These are phyloP conservation scores for Plecturocebus donacophilus DNA, from an alignment of 2,113 vertebrate genomes.

Conservation along the genomic window DNA sequence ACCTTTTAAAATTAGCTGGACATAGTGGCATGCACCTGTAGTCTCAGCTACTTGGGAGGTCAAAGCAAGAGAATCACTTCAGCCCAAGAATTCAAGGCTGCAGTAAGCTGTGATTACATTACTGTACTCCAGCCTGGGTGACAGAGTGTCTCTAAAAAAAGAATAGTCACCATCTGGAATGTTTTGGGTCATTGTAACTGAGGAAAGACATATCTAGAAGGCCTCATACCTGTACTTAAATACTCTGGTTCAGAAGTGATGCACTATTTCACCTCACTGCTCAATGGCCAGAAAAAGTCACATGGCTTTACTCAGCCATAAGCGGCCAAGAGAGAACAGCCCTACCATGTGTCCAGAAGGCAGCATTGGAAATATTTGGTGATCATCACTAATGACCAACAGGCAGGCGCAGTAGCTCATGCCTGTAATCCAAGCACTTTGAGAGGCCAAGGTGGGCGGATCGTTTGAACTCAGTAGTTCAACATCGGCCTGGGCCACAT, in stretches of 20 bases:
- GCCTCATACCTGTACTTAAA: not conserved
- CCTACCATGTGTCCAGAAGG: not conserved
- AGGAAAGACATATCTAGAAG: not conserved
- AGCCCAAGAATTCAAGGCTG: not conserved
- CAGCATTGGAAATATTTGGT: accelerated
- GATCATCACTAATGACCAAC: not conserved
- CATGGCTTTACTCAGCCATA: not conserved
- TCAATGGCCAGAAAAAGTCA: not conserved
- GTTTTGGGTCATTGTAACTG: not conserved
- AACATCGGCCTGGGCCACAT: too few relatives aligned
- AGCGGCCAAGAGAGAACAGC: not conserved
- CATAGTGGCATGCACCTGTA: not conserved
- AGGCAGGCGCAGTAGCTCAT: not conserved
- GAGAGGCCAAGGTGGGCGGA: too few relatives aligned
- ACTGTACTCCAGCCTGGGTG: too few relatives aligned
- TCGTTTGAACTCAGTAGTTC: too few relatives aligned
- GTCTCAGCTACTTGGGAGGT: not conserved
- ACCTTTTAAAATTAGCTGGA: not conserved
- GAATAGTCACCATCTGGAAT: not conserved
- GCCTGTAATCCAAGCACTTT: too few relatives aligned
- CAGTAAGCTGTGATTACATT: too few relatives aligned
- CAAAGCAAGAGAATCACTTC: not conserved
- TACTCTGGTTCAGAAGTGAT: not conserved
- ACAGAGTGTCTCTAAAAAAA: not conserved
- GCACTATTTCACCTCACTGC: not conserved